Conservation (phyloP, 2,113 vertebrate species). For the Mastomys natalensis region DNA sequence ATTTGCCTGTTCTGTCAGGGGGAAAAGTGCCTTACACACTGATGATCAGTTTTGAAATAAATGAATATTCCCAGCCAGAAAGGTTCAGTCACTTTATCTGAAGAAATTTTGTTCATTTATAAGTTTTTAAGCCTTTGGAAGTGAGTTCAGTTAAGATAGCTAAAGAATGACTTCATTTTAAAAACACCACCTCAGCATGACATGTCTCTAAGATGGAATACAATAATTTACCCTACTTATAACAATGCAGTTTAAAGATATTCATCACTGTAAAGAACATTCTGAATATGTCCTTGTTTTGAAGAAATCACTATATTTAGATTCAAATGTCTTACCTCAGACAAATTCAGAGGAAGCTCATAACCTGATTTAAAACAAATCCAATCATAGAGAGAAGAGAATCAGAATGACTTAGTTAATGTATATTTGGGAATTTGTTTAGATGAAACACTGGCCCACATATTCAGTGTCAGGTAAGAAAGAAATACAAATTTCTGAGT, state of each 20-base stretch:
- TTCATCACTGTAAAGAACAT: slow-evolving; percentile 63
- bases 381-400: not conserved
- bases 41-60: slow-evolving; percentile 69
- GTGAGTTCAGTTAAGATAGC: slow-evolving; percentile 57
- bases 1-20: slow-evolving; percentile 50
- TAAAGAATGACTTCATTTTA: slow-evolving; percentile 77
- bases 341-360: not conserved
- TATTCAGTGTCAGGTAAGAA: not conserved
- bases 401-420: slow-evolving; percentile 22
- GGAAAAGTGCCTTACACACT: not conserved
- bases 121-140: slow-evolving; percentile 62
- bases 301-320: slow-evolving; percentile 56
- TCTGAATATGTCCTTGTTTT: slow-evolving; percentile 64
- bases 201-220: slow-evolving; percentile 67
- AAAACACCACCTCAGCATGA: slow-evolving; percentile 63
- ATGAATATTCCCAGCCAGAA: slow-evolving; percentile 31
- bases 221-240: slow-evolving; percentile 67
- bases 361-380: slow-evolving; percentile 9
- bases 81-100: slow-evolving; percentile 68
- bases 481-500: not conserved
- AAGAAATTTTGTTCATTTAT: no score
- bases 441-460: not conserved
- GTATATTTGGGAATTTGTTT: not conserved
- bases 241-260: slow-evolving; percentile 66
- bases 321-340: slow-evolving; percentile 50